Base-by-base conservation (phyloP, 2,888 invertebrate genomes). In the Tigriopus californicus region DNA sequence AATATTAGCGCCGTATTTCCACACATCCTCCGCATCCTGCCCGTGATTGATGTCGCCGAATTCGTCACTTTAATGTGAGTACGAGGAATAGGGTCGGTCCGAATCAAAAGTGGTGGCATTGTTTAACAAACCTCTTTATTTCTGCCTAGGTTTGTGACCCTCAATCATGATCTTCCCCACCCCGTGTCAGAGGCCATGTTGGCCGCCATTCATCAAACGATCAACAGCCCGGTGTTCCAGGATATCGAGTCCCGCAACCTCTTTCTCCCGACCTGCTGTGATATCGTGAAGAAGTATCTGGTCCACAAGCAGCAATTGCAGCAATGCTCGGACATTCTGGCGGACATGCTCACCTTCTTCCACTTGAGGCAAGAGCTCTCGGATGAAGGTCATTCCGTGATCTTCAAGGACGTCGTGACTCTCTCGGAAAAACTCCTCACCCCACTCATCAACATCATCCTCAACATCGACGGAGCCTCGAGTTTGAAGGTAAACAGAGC, bases 271-370 rank as follows among this genome's bases (percentile, higher is more conserved):
- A 83, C 86, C 1, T 83, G 86, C 40, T 88, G 90, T 68, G 81
- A 83, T 64, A 90, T 92, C 67, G 71, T 94, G 44, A 80, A 87
- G 40, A 80, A 82, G 22, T 90, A 92, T 68, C 74, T 92, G 2
- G 79, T 81, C 0, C 79, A 83, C 1, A 78, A 86, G 20, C 86
- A 87, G 67, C 90, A 91, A 67, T 72, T 91, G 41, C 76, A 81
- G 13, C 77, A 86, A 5, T 89, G 89, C 67, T 84, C 89, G 0
- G 86, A 86, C 61, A 88, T 92, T 66, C 74, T 94, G 11, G 84
- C 85, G 0, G 90, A 91, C 69, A 80, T 92, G 40, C 78, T 92
- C 18, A 78, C 76, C 48, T 79, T 77, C 65, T 69, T 81, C 18
- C 77, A 78, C 67, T 77, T 64, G 60, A 64, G 44, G 10, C n/a